Conservation (phyloP, 2,113 vertebrate species). For the zebrafish (Danio rerio) region DNA sequence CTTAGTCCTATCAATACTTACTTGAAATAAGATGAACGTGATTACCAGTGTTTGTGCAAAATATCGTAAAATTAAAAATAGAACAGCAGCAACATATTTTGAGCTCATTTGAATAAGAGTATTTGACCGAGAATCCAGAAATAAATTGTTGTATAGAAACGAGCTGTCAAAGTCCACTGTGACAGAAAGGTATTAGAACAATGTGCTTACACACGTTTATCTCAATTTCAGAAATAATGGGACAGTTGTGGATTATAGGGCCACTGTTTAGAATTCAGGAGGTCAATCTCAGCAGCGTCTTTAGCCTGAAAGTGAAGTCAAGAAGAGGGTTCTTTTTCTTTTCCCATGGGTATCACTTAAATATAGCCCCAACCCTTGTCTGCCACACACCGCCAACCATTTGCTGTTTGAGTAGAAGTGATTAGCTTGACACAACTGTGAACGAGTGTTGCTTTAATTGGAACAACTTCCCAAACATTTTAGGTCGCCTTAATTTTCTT, state of each 20-base stretch:
- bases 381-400: constrained; percentile 79
- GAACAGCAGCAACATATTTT: no score
- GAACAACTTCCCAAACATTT: constrained; percentile 73
- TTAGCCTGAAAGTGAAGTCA: constrained; percentile 83
- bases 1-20: no score
- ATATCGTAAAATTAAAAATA: no score
- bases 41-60: no score
- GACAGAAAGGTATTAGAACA: constrained; percentile 77
- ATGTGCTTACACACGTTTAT: constrained; percentile 81
- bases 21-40: no score
- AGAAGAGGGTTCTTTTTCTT: constrained; percentile 85
- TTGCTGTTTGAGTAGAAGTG: constrained; percentile 95
- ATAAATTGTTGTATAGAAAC: no score
- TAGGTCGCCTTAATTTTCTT: constrained; percentile 68
- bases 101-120: no score
- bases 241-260: constrained; percentile 79
- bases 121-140: no score
- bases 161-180: constrained; percentile 49
- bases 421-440: constrained; percentile 96
- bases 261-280: constrained; percentile 84
- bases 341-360: constrained; percentile 95
- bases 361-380: constrained; percentile 83
- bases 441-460: constrained; percentile 85
- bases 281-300: constrained; percentile 89
- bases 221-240: constrained; percentile 84